phyloP scores from a whole-genome alignment of 2,888 invertebrate species.

The Volucella bombylans region DNA sequence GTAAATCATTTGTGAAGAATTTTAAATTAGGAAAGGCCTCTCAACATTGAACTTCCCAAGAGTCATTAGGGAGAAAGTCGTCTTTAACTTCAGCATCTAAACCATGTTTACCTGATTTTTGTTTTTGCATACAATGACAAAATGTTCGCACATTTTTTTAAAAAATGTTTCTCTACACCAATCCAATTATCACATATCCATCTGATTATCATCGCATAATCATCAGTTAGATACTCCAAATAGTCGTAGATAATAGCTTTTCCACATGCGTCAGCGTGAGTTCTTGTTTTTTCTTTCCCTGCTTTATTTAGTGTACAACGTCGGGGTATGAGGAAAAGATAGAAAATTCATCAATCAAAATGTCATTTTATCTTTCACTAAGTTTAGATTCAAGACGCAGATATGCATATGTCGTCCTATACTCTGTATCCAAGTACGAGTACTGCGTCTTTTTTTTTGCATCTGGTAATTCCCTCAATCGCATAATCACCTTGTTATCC shows the following conservation, averaged over 20 bases:
- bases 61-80: conserved; percentile 39
- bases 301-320: background rate
- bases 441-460: conserved; percentile 11
- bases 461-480: conserved; percentile 44
- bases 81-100: conserved; percentile 23
- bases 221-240: conserved; percentile 25
- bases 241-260: conserved; percentile 47
- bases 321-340: conserved; percentile 9
- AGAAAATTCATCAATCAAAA: conserved; percentile 48
- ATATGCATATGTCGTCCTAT: background rate
- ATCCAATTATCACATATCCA: conserved; percentile 56
- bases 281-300: conserved; percentile 4
- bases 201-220: conserved; percentile 44
- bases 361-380: conserved; percentile 16
- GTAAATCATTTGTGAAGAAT: conserved; percentile 48
- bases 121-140: conserved; percentile 3
- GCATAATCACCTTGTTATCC: conserved; percentile 65
- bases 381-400: conserved; percentile 51
- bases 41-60: background rate
- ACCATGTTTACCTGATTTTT: background rate
- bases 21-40: conserved; percentile 12
- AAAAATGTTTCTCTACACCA: background rate
- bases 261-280: conserved; percentile 42
- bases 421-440: conserved; percentile 8
- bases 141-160: conserved; percentile 39